Conservation (phyloP, 2,113 vertebrate genomes). For the Sminthopsis crassicaudata region DNA sequence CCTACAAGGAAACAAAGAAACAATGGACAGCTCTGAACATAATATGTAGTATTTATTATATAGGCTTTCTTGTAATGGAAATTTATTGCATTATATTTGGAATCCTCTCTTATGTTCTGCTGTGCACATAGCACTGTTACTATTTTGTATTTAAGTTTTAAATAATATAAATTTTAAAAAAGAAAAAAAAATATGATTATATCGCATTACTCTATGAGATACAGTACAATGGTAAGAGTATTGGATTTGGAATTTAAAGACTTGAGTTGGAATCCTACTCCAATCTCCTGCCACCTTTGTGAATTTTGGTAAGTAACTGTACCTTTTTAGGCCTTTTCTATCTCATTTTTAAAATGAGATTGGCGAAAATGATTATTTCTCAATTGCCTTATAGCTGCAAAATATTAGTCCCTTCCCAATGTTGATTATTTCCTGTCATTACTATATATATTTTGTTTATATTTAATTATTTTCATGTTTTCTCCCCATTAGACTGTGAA, state of each 20-base stretch:
- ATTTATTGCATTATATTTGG: too few relatives aligned
- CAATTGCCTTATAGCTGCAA: background rate
- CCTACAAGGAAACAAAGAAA: too few relatives aligned
- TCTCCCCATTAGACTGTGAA: background rate
- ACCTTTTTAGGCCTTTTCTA: background rate
- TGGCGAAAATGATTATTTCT: background rate
- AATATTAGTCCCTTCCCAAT: background rate
- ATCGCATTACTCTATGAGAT: background rate
- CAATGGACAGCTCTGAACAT: too few relatives aligned
- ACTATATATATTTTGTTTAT: background rate
- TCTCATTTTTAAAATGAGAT: background rate
- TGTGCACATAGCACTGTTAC: too few relatives aligned
- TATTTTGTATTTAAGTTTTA: too few relatives aligned
- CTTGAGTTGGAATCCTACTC: background rate
- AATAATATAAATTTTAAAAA: too few relatives aligned
- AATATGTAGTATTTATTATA: too few relatives aligned
- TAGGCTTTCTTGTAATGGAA: too few relatives aligned
- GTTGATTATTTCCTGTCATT: background rate
- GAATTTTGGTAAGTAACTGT: background rate
- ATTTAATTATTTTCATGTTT: background rate
- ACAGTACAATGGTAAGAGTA: background rate
- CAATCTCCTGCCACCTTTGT: background rate
- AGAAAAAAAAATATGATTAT: background rate
- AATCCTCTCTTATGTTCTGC: too few relatives aligned
- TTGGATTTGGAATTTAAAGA: background rate